Percentiles rank a stretch among this genome's conserved stretches.
Evolutionary conservation across 2,113 vertebrate genomes (phyloP).

Genomic region (Larimichthys crocea): DNA sequence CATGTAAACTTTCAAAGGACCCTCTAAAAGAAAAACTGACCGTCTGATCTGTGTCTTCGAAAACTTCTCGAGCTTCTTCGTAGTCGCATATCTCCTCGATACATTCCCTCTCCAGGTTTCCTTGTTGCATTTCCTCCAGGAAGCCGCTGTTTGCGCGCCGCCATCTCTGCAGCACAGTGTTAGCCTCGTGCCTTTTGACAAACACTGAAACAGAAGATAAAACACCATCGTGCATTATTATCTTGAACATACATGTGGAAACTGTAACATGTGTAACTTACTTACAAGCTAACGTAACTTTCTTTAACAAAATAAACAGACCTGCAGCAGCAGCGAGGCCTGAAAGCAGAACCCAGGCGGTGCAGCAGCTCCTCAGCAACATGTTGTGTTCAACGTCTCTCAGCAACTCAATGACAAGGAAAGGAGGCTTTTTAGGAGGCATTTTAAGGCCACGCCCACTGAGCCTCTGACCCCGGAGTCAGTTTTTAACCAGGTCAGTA

Average conservation of each 20-base stretch:
- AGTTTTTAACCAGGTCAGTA: background rate
- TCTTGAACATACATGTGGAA: background rate
- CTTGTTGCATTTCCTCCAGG: constrained; percentile 86
- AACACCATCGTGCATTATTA: background rate
- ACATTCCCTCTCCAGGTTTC: constrained; percentile 93
- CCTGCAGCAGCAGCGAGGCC: constrained; percentile 48
- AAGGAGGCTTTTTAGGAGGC: background rate
- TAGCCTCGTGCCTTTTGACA: constrained; percentile 57
- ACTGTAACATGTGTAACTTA: no score
- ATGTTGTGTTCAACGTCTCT: constrained; percentile 38
- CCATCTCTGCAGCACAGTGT: constrained; percentile 53
- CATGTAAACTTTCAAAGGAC: no score
- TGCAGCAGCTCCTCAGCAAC: constrained; percentile 51
- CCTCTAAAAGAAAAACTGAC: constrained; percentile 38
- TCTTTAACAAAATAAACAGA: constrained; percentile 13
- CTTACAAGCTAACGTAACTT: background rate
- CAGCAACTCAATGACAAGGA: background rate
- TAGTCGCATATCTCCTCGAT: constrained; percentile 88
- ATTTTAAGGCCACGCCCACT: background rate
- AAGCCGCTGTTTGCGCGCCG: constrained; percentile 85
- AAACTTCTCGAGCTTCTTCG: constrained; percentile 92
- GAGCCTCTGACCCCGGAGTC: background rate
- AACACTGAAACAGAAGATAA: constrained; percentile 64
- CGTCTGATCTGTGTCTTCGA: constrained; percentile 80
- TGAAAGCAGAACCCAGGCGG: constrained; percentile 15